Conservation (phyloP, 1,140 invertebrate species). For the Pachypsylla venusta region DNA sequence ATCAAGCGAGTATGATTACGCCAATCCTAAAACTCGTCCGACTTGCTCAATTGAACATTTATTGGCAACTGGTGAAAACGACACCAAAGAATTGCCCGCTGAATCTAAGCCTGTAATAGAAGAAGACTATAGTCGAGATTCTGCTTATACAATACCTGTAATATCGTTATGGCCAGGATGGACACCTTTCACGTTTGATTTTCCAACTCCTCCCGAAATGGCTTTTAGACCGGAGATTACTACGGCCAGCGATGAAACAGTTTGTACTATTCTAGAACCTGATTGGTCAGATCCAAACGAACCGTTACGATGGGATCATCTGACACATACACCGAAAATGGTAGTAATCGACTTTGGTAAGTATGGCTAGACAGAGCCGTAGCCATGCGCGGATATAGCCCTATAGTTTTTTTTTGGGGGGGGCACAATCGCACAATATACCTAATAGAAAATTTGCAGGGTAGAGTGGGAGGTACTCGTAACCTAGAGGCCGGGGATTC, state of each 20-base stretch:
- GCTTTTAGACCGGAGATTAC: not conserved
- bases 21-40: not conserved
- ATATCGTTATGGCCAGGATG: not conserved
- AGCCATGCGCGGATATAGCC: no score
- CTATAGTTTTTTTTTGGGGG: no score
- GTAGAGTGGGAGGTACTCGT: no score
- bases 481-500: no score
- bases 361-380: no score
- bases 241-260: not conserved
- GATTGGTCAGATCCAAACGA: not conserved
- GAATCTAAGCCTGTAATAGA: no score
- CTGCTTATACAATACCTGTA: not conserved
- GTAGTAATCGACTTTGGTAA: not conserved
- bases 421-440: no score
- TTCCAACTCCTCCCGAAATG: not conserved
- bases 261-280: not conserved
- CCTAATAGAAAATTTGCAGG: no score
- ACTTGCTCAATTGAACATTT: not conserved
- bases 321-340: not conserved
- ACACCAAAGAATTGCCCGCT: no score
- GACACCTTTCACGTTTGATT: not conserved
- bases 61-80: not conserved
- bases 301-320: not conserved
- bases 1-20: not conserved
- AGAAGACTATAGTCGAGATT: no score